phyloP scores from a whole-genome alignment of 2,797 vertebrate species.

The Chloroceryle inda region DNA sequence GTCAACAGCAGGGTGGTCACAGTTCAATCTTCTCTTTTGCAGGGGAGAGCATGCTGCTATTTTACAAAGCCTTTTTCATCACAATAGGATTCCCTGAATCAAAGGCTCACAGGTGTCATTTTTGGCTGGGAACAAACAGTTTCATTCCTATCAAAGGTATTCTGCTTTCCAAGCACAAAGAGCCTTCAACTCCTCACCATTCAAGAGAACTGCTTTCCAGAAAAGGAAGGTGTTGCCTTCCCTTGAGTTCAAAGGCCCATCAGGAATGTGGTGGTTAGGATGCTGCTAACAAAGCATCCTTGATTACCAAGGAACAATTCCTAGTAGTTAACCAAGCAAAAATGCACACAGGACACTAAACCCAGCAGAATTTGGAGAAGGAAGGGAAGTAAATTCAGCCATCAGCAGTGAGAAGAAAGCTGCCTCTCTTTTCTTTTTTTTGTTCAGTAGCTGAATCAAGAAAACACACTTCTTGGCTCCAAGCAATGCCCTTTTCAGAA shows the following conservation, averaged over 20 bases:
- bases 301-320: neutral
- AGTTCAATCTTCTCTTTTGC: constrained; percentile 41
- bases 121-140: constrained; percentile 30
- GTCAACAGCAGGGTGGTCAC: constrained; percentile 59
- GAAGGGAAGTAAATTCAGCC: neutral
- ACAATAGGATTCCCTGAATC: constrained; percentile 31
- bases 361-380: neutral
- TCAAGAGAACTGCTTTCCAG: neutral
- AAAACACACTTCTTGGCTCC: neutral
- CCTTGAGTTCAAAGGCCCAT: neutral
- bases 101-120: constrained; percentile 60
- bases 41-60: constrained; percentile 10
- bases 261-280: neutral
- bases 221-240: constrained; percentile 6
- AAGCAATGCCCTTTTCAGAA: constrained; percentile 31
- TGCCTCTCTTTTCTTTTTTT: neutral
- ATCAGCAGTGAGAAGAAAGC: neutral
- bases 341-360: neutral
- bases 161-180: constrained; percentile 30
- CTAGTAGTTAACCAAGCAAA: neutral
- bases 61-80: constrained; percentile 44
- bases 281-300: neutral
- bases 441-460: neutral
- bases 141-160: neutral
- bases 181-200: neutral